phyloP scores from a whole-genome alignment of 2,888 invertebrate genomes.

The Asteroscopus sphinx region DNA sequence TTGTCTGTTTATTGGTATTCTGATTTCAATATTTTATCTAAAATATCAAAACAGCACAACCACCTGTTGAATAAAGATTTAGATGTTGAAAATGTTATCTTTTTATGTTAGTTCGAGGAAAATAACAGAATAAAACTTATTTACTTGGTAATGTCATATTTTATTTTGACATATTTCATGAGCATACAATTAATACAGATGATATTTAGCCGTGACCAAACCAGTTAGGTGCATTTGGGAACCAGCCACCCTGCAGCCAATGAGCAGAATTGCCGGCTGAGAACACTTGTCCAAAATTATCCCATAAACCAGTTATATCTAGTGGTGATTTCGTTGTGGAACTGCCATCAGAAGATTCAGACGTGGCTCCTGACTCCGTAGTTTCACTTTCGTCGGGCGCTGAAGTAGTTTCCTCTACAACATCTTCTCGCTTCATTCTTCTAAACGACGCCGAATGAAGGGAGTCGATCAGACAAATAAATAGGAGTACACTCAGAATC shows the following conservation, averaged over 20 bases:
- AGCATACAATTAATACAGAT: background rate
- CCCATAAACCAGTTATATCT: slow-evolving; percentile 1
- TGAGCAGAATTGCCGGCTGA: slow-evolving; percentile 7
- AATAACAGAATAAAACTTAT: background rate
- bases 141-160: background rate
- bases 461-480: slow-evolving; percentile 44
- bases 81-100: too few relatives aligned
- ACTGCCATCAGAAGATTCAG: background rate
- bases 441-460: slow-evolving; percentile 23
- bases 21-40: too few relatives aligned
- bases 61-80: too few relatives aligned
- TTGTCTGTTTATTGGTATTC: too few relatives aligned
- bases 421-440: slow-evolving; percentile 21
- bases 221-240: slow-evolving; percentile 11
- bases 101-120: too few relatives aligned
- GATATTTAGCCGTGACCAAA: background rate
- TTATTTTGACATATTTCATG: background rate
- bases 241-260: slow-evolving; percentile 31
- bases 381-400: background rate
- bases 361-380: background rate
- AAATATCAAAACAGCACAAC: too few relatives aligned
- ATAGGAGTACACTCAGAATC: slow-evolving; percentile 38
- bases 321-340: slow-evolving; percentile 3
- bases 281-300: slow-evolving; percentile 31
- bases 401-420: background rate